Evolutionary conservation across 2,888 invertebrate genomes (phyloP), one percentile per base, ranked within the genome.

Genomic region (Troides helena): DNA sequence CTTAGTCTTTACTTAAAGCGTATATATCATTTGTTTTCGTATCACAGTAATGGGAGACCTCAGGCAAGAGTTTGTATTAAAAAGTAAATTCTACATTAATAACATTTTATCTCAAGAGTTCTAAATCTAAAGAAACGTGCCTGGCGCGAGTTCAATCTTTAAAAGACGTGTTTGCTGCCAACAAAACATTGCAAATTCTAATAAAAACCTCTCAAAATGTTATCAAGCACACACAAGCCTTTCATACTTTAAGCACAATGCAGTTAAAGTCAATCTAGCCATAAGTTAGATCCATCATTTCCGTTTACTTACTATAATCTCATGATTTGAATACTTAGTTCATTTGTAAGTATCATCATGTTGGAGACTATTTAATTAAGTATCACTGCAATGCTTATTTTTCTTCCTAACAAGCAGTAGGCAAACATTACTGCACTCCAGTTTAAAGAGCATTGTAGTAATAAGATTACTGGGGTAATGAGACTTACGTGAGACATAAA

Each of bases 111-210:
- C 62, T 62, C 56, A 17, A 67, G 39, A 67, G 62, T 67, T 67
- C 56, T 62, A 67, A 67, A 67, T 67, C 62, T 62, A 57, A 66
- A n/a, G 56, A 62, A 67, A 67, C 67, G 67, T 67, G 67, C 25
- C 61, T 56, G 62, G 67, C 67, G 56, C 61, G 56, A 53, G 62
- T 67, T 67, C 62, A 67, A 67, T 67, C 53, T 67, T 62, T 57
- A 56, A 67, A 67, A 62, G 62, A 56, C 43, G 10, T 53, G 56
- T 53, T 62, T 17, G 67, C 39, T 67, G 62, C 56, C 56, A 67
- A 62, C 56, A 62, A 61, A 57, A 67, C 53, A 62, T 23, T 61
- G 61, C 53, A 57, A 56, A 67, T 62, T 67, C 39, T 65, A 65
- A 65, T 50, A 65, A 65, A 46, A 65, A 14, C 17, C 64, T 65